Evolutionary conservation across 2,888 invertebrate species (phyloP), one percentile per base, ranked within the genome.

Genomic region (Subacronicta megacephala): DNA sequence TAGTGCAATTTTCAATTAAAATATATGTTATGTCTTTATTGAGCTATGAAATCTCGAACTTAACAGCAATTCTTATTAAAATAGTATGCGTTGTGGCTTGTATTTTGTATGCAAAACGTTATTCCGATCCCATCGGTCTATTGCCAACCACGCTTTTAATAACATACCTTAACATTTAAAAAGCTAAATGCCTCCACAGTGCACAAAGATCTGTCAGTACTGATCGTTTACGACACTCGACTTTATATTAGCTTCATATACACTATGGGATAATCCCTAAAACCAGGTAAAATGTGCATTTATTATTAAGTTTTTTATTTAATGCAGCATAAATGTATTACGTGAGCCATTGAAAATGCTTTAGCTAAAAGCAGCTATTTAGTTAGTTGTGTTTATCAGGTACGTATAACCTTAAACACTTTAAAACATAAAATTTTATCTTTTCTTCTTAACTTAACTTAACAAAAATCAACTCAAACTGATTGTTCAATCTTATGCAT

Each of bases 81-180:
- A 36, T 9, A 36, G 33, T 40, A 16, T 43, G 16, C 13, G 36
- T 62, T 57, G 15, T 47, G 51, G 31, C 40, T 55, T 53, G 49
- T 23, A 60, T 55, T 71, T 71, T 61, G 45, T 50, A 65, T 71
- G 72, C 66, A 61, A 62, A 71, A 53, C 44, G 18, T 55, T 71
- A 55, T 55, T 42, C 37, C 15, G 52, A 65, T 52, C 45, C 49
- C 50, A 62, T 65, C 66, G 16, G 51, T 20, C 45, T 55, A 53
- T 59, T 50, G 49, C 26, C 31, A 55, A 56, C 42, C 54, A 65
- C 60, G 49, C 57, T 61, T 64, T 65, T 65, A 58, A 47, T 45
- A 65, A 49, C 36, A 37, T 29, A 43, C 50, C 53, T 50, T 45
- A 63, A 56, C 65, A 52, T 64, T n/a, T 64, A 60, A 50, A 38